Base-by-base conservation (phyloP, 2,888 invertebrate species). In the Cerastoderma edule region DNA sequence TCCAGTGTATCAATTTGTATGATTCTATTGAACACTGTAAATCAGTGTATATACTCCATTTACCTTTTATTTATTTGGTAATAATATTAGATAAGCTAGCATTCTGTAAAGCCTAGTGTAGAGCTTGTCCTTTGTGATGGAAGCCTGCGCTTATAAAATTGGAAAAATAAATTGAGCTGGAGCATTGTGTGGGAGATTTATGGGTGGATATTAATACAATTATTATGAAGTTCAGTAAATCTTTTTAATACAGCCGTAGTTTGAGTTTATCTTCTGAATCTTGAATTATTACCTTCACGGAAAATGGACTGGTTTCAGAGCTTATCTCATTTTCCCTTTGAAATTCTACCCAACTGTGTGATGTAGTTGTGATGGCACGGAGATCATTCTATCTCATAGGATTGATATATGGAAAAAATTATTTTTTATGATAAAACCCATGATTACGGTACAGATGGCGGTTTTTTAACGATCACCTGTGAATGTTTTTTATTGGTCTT, bases 291-390 rank as follows among this genome's bases (percentile, higher is more conserved):
- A n/a, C 57, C 33, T 30, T 32, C 57, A 32, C 33, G 33, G 33
- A 57, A 57, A 28, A 57, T 57, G 22, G 57, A 30, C 57, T 57
- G 57, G 19, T 57, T 57, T 57, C 28, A 32, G 57, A 32, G 57
- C 57, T 57, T 57, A 57, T 57, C 57, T 28, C 33, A 32, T 32
- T 19, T 57, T 57, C 28, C 57, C 57, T 57, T 57, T 57, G 57
- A 57, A 57, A 57, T 57, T 57, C 57, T 30, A 32, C 57, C 57
- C 33, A 28, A 57, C 57, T 57, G 57, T 16, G 57, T 57, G 57
- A 57, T 28, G n/a, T 16, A 32, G 57, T 33, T 28, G 22, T 57
- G 8, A 57, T 28, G 28, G 19, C 33, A 33, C 33, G 24, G 57
- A 57, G 57, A 57, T 57, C 57, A 27, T 30, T 28, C 57, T 28